phyloP scores from a whole-genome alignment of 2,113 vertebrate genomes.

The Vanacampus margaritifer region DNA sequence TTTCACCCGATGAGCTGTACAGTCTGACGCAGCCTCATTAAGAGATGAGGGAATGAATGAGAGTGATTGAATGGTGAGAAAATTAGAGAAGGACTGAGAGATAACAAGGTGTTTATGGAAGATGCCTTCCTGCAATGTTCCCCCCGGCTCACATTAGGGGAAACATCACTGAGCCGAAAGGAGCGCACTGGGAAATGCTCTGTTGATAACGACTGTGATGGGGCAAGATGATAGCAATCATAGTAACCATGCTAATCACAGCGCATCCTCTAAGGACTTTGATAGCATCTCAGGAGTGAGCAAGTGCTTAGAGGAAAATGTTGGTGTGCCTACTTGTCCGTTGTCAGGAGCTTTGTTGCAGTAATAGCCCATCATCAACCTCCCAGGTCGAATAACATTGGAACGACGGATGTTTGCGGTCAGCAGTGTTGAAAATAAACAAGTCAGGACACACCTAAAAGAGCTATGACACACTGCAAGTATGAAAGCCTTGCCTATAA shows the following conservation, averaged over 20 bases:
- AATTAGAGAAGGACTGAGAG: slow-evolving; percentile 64
- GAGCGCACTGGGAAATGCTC: slow-evolving; percentile 49
- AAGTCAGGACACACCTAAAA: background rate
- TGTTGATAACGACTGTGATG: slow-evolving; percentile 61
- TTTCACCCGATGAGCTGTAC: slow-evolving; percentile 2
- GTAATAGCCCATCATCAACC: slow-evolving; percentile 6
- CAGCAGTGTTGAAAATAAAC: background rate
- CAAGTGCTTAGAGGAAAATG: slow-evolving; percentile 9
- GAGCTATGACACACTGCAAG: background rate
- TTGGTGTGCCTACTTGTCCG: slow-evolving; percentile 7
- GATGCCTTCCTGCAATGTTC: slow-evolving; percentile 42
- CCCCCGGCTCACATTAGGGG: slow-evolving; percentile 63
- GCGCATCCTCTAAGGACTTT: slow-evolving; percentile 49
- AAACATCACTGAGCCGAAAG: slow-evolving; percentile 61
- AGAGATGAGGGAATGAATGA: slow-evolving; percentile 29
- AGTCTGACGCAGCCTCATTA: slow-evolving; percentile 7
- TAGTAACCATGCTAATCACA: slow-evolving; percentile 65
- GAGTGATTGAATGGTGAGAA: slow-evolving; percentile 57
- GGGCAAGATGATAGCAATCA: slow-evolving; percentile 71
- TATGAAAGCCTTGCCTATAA: background rate
- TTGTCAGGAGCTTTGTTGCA: slow-evolving; percentile 13
- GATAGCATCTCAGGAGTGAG: slow-evolving; percentile 38
- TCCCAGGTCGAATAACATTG: slow-evolving; percentile 16
- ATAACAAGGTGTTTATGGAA: slow-evolving; percentile 72
- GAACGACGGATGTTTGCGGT: background rate